phyloP scores from a whole-genome alignment of 1,140 invertebrate species.

The Zaprionus tsacasi region DNA sequence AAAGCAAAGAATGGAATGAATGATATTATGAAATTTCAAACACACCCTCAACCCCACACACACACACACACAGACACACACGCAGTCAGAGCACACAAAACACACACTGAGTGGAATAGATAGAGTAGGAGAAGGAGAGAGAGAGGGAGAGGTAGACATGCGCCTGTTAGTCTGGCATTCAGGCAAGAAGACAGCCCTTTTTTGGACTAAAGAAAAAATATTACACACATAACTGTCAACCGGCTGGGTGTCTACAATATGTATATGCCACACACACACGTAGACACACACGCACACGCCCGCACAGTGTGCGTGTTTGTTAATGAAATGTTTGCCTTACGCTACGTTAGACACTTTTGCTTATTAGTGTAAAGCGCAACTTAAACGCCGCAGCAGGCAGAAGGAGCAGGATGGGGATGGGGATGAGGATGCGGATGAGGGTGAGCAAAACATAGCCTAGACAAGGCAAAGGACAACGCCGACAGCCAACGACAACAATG shows the following conservation, averaged over 20 bases:
- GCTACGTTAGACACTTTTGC: conserved; percentile 81
- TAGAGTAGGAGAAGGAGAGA: background rate
- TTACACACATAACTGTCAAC: conserved; percentile 79
- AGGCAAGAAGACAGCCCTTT: conserved; percentile 55
- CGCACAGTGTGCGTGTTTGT: conserved; percentile 71
- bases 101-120: background rate
- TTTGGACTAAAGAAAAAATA: conserved; percentile 63
- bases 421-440: background rate
- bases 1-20: conserved; percentile 81
- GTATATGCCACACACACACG: conserved; percentile 7
- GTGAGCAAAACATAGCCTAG: conserved; percentile 33
- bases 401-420: background rate
- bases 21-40: conserved; percentile 82
- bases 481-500: conserved; percentile 46
- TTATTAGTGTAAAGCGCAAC: conserved; percentile 80
- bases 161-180: background rate
- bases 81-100: conserved; percentile 21
- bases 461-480: conserved; percentile 44
- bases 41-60: conserved; percentile 46
- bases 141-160: background rate
- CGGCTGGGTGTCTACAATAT: conserved; percentile 34
- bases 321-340: conserved; percentile 81
- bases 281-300: background rate
- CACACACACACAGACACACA: conserved; percentile 41
- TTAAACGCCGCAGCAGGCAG: conserved; percentile 60